These are phyloP conservation scores for Bujurquina vittata DNA, from an alignment of 2,113 vertebrate genomes.

Conservation along the genomic window DNA sequence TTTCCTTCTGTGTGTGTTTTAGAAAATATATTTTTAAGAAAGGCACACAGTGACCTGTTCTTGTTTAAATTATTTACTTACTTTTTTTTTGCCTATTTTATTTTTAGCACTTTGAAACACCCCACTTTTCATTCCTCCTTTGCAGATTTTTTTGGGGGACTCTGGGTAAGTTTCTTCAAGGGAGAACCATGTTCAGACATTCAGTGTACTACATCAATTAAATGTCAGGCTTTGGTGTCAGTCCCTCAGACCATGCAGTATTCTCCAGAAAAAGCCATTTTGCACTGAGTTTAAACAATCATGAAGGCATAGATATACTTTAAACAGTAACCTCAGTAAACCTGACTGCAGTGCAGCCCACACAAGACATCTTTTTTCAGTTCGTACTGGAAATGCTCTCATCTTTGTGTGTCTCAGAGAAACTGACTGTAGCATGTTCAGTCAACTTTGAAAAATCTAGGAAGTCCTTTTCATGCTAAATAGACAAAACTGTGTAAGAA, in stretches of 20 bases:
- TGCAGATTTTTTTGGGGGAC: not conserved
- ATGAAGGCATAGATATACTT: conserved; percentile 20
- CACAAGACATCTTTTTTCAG: conserved; percentile 20
- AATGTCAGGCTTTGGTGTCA: conserved; percentile 29
- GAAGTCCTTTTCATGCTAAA: not conserved
- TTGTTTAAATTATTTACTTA: not conserved
- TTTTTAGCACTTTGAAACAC: conserved; percentile 3
- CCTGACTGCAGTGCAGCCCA: conserved; percentile 14
- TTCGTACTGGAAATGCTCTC: conserved; percentile 21
- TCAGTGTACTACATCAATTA: conserved; percentile 21
- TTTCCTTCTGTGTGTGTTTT: not conserved
- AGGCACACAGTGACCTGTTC: not conserved
- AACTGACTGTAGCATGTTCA: not conserved
- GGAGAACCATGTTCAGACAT: conserved; percentile 9
- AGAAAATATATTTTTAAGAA: not conserved
- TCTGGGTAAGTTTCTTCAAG: conserved; percentile 22
- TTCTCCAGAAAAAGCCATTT: conserved; percentile 24
- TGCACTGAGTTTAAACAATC: conserved; percentile 15
- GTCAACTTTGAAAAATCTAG: not conserved
- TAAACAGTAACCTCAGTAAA: conserved; percentile 25
- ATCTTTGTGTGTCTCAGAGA: conserved; percentile 4
- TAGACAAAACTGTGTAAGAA: not conserved
- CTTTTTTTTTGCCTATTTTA: not conserved
- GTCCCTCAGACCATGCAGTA: conserved; percentile 3
- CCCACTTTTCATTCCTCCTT: not conserved